A percentile compares a stretch with the other conserved stretches of the same genome.
These are phyloP conservation scores for Drosophila bipectinata DNA, from an alignment of 1,140 invertebrate genomes.

Conservation along the genomic window DNA sequence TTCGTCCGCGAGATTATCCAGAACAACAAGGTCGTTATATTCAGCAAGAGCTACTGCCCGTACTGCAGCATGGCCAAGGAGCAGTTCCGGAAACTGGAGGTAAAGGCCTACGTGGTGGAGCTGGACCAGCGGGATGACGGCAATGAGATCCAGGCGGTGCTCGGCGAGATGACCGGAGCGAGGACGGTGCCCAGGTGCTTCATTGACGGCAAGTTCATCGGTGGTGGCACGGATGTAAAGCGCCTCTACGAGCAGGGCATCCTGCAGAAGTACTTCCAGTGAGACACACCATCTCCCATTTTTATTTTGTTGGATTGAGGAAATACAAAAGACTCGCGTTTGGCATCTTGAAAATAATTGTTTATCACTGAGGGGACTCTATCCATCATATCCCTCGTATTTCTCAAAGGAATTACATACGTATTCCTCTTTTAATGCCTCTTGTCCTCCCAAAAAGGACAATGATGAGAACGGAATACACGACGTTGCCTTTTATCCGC, in stretches of 20 bases:
- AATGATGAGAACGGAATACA: constrained; percentile 6
- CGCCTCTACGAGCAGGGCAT: constrained; percentile 89
- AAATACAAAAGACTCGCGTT: constrained; percentile 2
- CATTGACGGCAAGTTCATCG: constrained; percentile 94
- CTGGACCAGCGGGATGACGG: constrained; percentile 91
- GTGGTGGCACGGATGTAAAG: constrained; percentile 95
- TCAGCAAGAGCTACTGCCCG: constrained; percentile 95
- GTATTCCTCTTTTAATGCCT: background rate
- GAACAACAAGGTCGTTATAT: constrained; percentile 92
- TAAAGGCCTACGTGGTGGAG: constrained; percentile 90
- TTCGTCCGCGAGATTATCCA: constrained; percentile 87
- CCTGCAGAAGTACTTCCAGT: constrained; percentile 82
- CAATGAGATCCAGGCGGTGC: constrained; percentile 90
- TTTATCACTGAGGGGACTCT: background rate
- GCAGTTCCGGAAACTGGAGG: constrained; percentile 89
- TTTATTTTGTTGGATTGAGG: background rate
- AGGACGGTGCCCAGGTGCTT: constrained; percentile 95
- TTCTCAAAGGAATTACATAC: background rate
- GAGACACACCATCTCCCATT: background rate
- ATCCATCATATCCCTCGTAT: background rate
- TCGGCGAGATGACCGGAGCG: constrained; percentile 92
- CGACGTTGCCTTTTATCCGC: constrained; percentile 41
- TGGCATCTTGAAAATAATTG: background rate
- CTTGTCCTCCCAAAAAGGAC: constrained; percentile 1
- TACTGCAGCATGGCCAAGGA: constrained; percentile 94